Evolutionary conservation across 2,888 invertebrate species (phyloP), one percentile per base, ranked within the genome.

Genomic region (Synanthedon formicaeformis): DNA sequence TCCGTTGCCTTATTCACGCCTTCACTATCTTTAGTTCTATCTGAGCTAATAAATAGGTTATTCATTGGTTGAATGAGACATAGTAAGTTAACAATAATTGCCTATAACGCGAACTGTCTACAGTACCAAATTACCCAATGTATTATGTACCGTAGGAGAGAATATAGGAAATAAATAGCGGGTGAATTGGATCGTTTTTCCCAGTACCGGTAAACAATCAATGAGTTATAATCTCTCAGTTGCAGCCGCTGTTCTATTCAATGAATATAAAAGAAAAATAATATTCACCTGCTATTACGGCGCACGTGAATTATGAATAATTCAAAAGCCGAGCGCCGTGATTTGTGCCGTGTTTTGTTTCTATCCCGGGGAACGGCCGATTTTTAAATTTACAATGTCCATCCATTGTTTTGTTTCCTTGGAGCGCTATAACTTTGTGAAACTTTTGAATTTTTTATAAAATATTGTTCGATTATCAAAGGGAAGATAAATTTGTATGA

Each of bases 261-360:
- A 58, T 65, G 62, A 66, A 56, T 52, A 65, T 72, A 75, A 81
- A 78, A 72, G 73, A 71, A 78, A 79, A 77, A 81, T 71, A 73
- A 76, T 77, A 70, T 73, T 76, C 78, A 78, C 80, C 78, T 78
- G 74, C 73, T 73, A 77, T 81, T 81, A 79, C 34, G 18, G 27
- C 14, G 40, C 27, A 53, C 41, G 58, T 64, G 67, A 66, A 59
- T 75, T 75, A 78, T 81, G 80, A 81, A 82, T 83, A 69, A 83
- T 84, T 79, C 79, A 82, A 64, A 62, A n/a, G 27, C 50, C 50
- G 23, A 18, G 50, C 12, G 50, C 40, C 8, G 34, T 50, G 50
- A 50, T 50, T 50, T 50, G 50, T 50, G 27, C 34, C 23, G 10
- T 49, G 49, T 49, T 49, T 49, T 49, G 49, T 49, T 51, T 51